A percentile compares a stretch with the other conserved stretches of the same genome.
phyloP scores from a whole-genome alignment of 2,113 vertebrate genomes.

The Dissostichus mawsoni region DNA sequence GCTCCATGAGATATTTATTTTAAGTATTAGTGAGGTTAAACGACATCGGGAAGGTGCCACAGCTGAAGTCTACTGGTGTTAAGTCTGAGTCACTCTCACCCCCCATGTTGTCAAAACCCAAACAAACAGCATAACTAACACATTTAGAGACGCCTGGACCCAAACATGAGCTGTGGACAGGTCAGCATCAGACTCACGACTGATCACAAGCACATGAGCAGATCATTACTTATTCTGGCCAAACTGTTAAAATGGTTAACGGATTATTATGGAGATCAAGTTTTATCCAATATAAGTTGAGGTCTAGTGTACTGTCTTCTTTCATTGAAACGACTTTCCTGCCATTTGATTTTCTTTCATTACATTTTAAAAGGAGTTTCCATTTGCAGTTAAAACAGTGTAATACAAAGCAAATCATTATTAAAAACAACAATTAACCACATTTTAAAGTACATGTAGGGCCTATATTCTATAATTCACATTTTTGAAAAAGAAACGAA shows the following conservation, averaged over 20 bases:
- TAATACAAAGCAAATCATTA: no score
- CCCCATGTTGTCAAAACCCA: constrained; percentile 56
- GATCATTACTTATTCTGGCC: not conserved
- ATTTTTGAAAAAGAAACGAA: not conserved
- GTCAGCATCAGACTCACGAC: constrained; percentile 8
- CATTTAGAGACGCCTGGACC: constrained; percentile 21
- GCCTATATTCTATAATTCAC: no score
- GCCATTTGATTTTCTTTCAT: not conserved
- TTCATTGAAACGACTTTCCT: constrained; percentile 4
- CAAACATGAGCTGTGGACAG: constrained; percentile 14
- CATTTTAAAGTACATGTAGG: no score
- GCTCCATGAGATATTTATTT: constrained; percentile 65
- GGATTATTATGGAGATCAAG: constrained; percentile 15
- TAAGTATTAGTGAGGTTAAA: constrained; percentile 56
- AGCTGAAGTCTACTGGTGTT: constrained; percentile 35
- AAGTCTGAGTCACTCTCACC: constrained; percentile 33
- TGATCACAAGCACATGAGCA: constrained; percentile 45
- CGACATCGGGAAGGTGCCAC: constrained; percentile 35
- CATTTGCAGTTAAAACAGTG: not conserved
- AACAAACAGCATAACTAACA: constrained; percentile 61
- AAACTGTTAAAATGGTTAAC: not conserved
- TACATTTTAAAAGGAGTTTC: not conserved
- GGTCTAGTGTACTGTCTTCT: constrained; percentile 7
- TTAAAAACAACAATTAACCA: no score
- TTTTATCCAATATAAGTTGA: not conserved